These are phyloP conservation scores for Pemphigus obesinymphae DNA, from an alignment of 1,140 invertebrate genomes.

Conservation along the genomic window DNA sequence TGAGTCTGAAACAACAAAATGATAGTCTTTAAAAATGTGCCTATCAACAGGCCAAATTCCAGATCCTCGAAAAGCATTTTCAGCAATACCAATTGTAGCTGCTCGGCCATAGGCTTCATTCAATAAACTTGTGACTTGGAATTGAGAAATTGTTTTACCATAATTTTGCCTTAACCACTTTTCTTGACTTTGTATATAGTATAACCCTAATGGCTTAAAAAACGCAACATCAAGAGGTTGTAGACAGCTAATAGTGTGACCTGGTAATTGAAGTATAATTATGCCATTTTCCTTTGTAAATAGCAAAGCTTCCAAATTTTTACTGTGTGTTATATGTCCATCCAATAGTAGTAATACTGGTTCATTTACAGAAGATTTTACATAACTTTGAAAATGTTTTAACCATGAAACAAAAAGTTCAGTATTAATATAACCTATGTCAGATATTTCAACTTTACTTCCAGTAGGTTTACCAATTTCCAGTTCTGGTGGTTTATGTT, in stretches of 20 bases:
- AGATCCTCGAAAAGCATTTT: neutral
- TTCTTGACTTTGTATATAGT: neutral
- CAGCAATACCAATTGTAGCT: neutral
- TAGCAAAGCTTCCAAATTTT: constrained; percentile 5
- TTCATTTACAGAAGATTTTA: neutral
- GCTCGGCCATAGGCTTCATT: constrained; percentile 10
- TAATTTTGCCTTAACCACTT: constrained; percentile 1
- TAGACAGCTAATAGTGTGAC: constrained; percentile 11
- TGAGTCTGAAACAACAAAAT: neutral
- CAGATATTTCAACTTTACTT: constrained; percentile 13
- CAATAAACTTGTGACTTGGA: neutral
- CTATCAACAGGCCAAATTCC: constrained; percentile 25
- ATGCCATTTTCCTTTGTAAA: constrained; percentile 21
- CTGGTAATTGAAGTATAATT: neutral
- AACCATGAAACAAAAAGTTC: constrained; percentile 25
- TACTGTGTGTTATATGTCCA: constrained; percentile 27
- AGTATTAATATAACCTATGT: constrained; percentile 23
- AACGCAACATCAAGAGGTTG: constrained; percentile 19
- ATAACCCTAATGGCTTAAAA: constrained; percentile 2
- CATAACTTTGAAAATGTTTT: neutral
- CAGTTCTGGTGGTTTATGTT: neutral
- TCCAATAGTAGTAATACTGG: constrained; percentile 9
- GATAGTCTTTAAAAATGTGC: neutral
- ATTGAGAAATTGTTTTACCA: constrained; percentile 16
- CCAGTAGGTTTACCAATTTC: neutral